Conservation (phyloP, 2,113 vertebrate species). For the Euleptes europaea region DNA sequence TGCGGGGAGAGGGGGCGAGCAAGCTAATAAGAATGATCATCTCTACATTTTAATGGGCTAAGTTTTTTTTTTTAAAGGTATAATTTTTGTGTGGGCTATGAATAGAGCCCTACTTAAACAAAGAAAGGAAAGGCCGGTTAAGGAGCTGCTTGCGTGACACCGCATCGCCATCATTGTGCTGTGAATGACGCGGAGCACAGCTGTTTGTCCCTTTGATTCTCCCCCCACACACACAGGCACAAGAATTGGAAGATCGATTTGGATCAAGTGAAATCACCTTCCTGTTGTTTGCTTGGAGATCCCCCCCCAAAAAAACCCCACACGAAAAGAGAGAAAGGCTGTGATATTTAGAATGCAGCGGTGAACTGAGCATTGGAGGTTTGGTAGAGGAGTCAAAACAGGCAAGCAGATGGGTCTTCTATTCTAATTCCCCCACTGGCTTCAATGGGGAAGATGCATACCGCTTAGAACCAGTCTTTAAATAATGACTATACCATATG, state of each 20-base stretch:
- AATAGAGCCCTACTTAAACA: conserved; percentile 43
- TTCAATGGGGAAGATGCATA: conserved; percentile 56
- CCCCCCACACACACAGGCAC: conserved; percentile 42
- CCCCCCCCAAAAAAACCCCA: background rate
- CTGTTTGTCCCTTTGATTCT: conserved; percentile 60
- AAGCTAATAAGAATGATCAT: conserved; percentile 60
- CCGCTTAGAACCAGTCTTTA: conserved; percentile 55
- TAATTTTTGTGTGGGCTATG: conserved; percentile 38
- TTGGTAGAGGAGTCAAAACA: conserved; percentile 54
- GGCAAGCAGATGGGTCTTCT: conserved; percentile 60
- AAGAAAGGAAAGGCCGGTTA: conserved; percentile 51
- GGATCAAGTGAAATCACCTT: conserved; percentile 44
- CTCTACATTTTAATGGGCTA: conserved; percentile 34
- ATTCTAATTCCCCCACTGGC: conserved; percentile 27
- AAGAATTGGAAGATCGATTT: conserved; percentile 54
- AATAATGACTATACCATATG: conserved; percentile 65
- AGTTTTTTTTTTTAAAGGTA: conserved; percentile 40
- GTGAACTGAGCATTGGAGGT: conserved; percentile 49
- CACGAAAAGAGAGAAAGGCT: conserved; percentile 39
- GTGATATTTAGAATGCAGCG: conserved; percentile 40
- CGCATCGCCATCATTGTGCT: conserved; percentile 45
- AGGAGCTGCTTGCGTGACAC: conserved; percentile 42
- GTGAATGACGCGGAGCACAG: conserved; percentile 49
- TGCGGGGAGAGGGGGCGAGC: background rate
- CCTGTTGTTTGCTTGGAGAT: conserved; percentile 48